A percentile compares a stretch with the other conserved stretches of the same genome.
Evolutionary conservation across 2,888 invertebrate species (phyloP).

Genomic region (Cephus pulcher): DNA sequence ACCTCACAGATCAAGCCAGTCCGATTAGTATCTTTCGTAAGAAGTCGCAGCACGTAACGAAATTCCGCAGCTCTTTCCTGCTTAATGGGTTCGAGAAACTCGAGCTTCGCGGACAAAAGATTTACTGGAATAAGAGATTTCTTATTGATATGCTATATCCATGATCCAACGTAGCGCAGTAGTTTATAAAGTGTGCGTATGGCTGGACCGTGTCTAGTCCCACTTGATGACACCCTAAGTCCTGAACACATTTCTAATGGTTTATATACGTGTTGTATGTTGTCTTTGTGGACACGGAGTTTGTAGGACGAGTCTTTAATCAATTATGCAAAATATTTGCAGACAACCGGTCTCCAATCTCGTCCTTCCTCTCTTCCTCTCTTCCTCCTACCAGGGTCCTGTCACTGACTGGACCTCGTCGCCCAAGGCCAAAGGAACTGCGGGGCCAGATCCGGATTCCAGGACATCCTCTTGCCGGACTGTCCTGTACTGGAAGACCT

Average conservation of each 20-base stretch:
- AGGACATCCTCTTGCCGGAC: background rate
- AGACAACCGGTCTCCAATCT: conserved; percentile 25
- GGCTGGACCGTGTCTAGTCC: background rate
- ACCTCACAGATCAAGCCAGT: background rate
- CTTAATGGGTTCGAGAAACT: background rate
- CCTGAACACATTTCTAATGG: conserved; percentile 29
- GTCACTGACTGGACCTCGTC: background rate
- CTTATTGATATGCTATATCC: too few species aligned
- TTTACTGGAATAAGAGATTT: background rate
- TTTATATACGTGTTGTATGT: conserved; percentile 30
- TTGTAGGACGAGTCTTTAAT: conserved; percentile 58
- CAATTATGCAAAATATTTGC: conserved; percentile 64
- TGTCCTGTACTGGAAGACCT: background rate
- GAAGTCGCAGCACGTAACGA: background rate
- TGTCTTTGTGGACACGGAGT: conserved; percentile 22
- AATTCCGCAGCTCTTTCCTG: background rate
- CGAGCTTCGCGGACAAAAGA: background rate
- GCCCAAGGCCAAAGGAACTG: background rate
- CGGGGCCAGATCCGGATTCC: background rate
- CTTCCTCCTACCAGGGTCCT: background rate
- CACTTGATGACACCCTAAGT: background rate
- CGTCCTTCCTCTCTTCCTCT: background rate
- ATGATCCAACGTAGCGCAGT: background rate
- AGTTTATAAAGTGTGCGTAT: background rate
- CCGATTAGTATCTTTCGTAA: background rate